These are phyloP conservation scores for Leucoma salicis DNA, from an alignment of 2,888 invertebrate genomes.

Conservation along the genomic window DNA sequence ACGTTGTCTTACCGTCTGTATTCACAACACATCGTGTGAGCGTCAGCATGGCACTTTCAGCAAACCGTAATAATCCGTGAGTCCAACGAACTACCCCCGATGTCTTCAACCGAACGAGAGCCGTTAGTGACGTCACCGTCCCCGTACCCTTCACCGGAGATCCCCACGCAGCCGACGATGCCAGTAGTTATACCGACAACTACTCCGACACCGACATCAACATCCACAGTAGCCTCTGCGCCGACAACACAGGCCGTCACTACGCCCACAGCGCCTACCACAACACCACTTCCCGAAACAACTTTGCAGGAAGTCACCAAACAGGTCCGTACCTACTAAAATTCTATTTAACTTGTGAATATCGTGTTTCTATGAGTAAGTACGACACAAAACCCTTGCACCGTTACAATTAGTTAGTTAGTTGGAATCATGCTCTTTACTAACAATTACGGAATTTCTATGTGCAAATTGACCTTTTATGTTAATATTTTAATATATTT, in stretches of 20 bases:
- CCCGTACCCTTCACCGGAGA: constrained; percentile 42
- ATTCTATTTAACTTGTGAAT: constrained; percentile 7
- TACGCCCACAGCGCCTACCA: constrained; percentile 46
- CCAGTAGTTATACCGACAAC: constrained; percentile 22
- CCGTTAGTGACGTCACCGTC: constrained; percentile 47
- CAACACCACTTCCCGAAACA: constrained; percentile 54
- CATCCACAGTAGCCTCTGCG: constrained; percentile 34
- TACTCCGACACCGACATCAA: constrained; percentile 34
- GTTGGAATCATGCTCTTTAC: constrained; percentile 8
- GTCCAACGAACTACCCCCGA: constrained; percentile 66
- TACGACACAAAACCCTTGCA: constrained; percentile 3
- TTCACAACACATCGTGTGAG: constrained; percentile 73
- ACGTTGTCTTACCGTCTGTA: constrained; percentile 58
- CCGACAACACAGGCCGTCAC: constrained; percentile 39
- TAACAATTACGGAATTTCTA: constrained; percentile 10
- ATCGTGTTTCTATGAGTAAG: constrained; percentile 9
- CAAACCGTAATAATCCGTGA: constrained; percentile 77
- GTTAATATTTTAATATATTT: constrained; percentile 4
- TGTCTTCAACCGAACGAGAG: constrained; percentile 53
- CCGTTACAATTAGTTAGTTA: neutral
- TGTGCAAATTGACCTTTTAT: neutral
- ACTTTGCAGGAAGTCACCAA: constrained; percentile 62
- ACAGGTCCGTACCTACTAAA: constrained; percentile 58
- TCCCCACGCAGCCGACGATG: constrained; percentile 36
- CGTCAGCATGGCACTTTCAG: constrained; percentile 81